Evolutionary conservation across 1,140 invertebrate genomes (phyloP).

Genomic region (Halictus rubicundus): DNA sequence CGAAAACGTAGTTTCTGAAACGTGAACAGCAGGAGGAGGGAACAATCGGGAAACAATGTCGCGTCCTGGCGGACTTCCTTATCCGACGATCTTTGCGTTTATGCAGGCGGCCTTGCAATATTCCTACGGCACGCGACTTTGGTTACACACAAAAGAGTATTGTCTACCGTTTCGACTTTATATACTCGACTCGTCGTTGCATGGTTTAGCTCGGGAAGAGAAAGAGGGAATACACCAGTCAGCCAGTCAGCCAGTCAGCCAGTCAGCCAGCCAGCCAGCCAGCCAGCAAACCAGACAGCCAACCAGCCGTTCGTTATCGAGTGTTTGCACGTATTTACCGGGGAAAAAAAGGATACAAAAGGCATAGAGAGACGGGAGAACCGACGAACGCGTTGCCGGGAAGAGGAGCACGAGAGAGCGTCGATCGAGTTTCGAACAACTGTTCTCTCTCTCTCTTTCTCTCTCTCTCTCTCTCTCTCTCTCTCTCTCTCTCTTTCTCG

Average conservation of each 20-base stretch:
- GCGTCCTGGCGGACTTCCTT: constrained; percentile 14
- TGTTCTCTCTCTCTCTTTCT: too few species aligned
- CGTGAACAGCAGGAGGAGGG: neutral
- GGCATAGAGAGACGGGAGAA: neutral
- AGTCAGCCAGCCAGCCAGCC: neutral
- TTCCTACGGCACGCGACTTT: constrained; percentile 38
- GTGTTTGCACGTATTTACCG: constrained; percentile 1
- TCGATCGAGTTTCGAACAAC: neutral
- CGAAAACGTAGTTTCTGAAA: too few species aligned
- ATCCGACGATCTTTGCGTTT: constrained; percentile 25
- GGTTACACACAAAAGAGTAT: constrained; percentile 49
- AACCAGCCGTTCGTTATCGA: neutral
- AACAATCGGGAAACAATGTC: constrained; percentile 17
- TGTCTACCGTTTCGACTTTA: constrained; percentile 29
- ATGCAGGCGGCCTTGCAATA: constrained; percentile 33
- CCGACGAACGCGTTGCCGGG: neutral
- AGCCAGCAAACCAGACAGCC: neutral
- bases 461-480: too few species aligned
- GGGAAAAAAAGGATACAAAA: neutral
- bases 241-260: neutral
- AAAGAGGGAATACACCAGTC: neutral
- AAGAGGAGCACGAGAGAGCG: neutral
- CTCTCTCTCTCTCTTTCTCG: too few species aligned
- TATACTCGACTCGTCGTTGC: constrained; percentile 15
- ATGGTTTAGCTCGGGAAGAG: neutral